Evolutionary conservation across 2,797 vertebrate genomes (phyloP), one percentile per base, ranked within the genome.

Genomic region (Pangasius sanitwongsei): DNA sequence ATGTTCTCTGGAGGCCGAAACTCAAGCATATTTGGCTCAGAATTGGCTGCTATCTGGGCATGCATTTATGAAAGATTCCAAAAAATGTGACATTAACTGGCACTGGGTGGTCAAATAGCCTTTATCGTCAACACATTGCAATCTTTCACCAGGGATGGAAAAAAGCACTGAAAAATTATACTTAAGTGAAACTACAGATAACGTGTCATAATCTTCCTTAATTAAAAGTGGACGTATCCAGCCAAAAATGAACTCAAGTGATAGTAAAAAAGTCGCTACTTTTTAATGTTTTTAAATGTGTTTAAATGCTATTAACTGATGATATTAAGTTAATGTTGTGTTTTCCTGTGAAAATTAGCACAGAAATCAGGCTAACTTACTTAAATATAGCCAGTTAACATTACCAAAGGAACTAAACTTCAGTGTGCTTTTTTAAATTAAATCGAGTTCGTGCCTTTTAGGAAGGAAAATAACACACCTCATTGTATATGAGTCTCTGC

Each of bases 101-200:
- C 91, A 78, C 7, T 86, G 93, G 93, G 92, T 91, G 90, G 92
- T 90, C 91, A n/a, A 20, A 87, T 25, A 87, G 90, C 85, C 91
- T 95, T 95, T 94, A 95, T 95, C 94, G 95, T 95, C 95, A 94
- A 96, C 94, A 94, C 93, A 57, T 11, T 55, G n/a, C 31, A 92
- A 91, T 93, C 90, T 6, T 61, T 92, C 89, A 90, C 92, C 82
- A 87, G 87, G 92, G 92, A 85, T 90, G 85, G 89, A 91, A 89
- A 72, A 90, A 78, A 57, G 3, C 34, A 57, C 15, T 34, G 28
- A 55, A 53, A 53, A 53, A 31, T 53, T 53, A 31, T 5, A 37
- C 9, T 12, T 57, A 59, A 23, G 18, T 57, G 16, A 81, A 59
- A 81, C 7, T 37, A 61, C 25, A 82, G 80, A 15, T 5, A 82